These are phyloP conservation scores for Globodera ellingtonae DNA, from an alignment of 1,140 invertebrate species.

Conservation along the genomic window DNA sequence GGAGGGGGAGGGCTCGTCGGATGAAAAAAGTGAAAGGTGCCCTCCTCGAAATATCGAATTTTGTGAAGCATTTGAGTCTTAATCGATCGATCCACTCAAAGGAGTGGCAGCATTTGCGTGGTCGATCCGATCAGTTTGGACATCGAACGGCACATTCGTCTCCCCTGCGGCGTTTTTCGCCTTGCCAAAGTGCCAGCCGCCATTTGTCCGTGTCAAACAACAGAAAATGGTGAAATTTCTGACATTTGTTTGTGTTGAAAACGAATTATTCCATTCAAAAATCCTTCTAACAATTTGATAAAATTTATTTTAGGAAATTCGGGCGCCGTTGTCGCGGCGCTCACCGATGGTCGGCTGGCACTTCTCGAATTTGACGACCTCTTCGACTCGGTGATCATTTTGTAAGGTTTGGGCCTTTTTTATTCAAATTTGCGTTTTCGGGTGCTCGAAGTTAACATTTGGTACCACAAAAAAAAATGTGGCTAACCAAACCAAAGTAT, in stretches of 20 bases:
- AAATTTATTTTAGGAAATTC: not conserved
- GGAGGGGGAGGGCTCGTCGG: not conserved
- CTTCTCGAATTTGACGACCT: not conserved
- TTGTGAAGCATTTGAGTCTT: not conserved
- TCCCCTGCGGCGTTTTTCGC: not conserved
- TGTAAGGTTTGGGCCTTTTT: not conserved
- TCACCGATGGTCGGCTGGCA: not conserved
- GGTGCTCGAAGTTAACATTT: too few species aligned
- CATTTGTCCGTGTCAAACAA: too few species aligned
- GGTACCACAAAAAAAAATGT: too few species aligned
- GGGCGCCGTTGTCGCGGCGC: not conserved
- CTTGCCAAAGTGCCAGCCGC: not conserved
- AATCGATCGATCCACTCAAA: not conserved
- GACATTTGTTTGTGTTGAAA: too few species aligned
- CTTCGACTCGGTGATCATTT: not conserved
- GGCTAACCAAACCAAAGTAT: too few species aligned
- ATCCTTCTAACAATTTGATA: not conserved
- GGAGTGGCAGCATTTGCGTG: not conserved
- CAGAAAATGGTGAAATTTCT: too few species aligned
- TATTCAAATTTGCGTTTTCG: too few species aligned
- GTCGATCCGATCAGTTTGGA: not conserved
- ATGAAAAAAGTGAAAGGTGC: not conserved
- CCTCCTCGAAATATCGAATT: not conserved
- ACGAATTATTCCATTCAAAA: too few species aligned
- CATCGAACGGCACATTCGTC: not conserved